phyloP scores from a whole-genome alignment of 30 jellyfish, hydroid and myxozoan species.

The Pseudorhiza aurosa region DNA sequence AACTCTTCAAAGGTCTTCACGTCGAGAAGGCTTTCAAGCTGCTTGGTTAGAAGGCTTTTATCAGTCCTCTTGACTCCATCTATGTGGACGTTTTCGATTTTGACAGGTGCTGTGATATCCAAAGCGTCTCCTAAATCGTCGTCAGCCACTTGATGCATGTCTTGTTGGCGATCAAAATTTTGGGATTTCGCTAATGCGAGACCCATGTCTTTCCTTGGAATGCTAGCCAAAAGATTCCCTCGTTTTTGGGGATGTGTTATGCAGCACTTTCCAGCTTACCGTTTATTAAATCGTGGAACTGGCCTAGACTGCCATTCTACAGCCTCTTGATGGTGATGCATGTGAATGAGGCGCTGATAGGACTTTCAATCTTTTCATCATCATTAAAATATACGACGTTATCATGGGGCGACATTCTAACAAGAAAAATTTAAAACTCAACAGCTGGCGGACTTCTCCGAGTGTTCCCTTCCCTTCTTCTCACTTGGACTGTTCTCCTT shows the following conservation, averaged over 20 bases:
- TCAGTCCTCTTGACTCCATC: conserved; percentile 85
- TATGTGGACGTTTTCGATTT: conserved; percentile 78
- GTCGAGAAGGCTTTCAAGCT: conserved; percentile 59
- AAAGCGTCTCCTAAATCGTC: conserved; percentile 29
- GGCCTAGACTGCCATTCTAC: not conserved
- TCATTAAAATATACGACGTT: no score
- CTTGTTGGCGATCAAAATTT: not conserved
- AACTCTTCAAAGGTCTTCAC: conserved; percentile 80
- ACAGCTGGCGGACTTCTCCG: no score
- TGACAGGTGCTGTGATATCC: conserved; percentile 58
- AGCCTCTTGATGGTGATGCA: no score
- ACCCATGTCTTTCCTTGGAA: not conserved
- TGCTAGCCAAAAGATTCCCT: not conserved
- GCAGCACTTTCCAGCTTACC: no score
- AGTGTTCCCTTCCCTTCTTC: no score
- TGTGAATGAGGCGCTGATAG: no score
- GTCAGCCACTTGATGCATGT: not conserved
- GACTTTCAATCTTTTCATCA: no score
- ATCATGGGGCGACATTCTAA: no score
- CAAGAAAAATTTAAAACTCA: no score
- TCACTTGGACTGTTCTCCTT: no score
- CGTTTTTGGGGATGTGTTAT: no score
- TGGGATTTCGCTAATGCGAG: conserved; percentile 41
- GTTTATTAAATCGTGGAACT: no score
- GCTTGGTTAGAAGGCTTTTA: conserved; percentile 67